Percentiles rank a stretch among this genome's conserved stretches.
Evolutionary conservation across 2,888 invertebrate genomes (phyloP).

Genomic region (Malacosoma neustria): DNA sequence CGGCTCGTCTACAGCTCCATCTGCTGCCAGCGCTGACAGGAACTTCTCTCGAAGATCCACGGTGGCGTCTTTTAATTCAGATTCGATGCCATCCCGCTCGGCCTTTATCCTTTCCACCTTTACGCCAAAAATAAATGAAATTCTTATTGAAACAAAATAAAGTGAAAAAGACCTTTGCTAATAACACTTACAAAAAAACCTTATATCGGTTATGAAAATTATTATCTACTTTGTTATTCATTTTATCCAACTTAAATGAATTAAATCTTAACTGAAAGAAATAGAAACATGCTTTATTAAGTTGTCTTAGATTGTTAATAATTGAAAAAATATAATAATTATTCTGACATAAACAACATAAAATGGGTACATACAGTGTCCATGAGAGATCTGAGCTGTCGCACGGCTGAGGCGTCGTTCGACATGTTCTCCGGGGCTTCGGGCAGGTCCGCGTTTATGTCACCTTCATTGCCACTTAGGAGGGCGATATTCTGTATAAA

Average conservation of each 20-base stretch:
- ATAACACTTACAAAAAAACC: too few relatives aligned
- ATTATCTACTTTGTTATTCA: too few relatives aligned
- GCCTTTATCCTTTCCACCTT: constrained; percentile 88
- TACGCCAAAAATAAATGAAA: too few relatives aligned
- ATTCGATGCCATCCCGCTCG: constrained; percentile 87
- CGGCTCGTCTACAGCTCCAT: constrained; percentile 88
- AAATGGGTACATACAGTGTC: constrained; percentile 46
- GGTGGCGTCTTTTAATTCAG: constrained; percentile 78
- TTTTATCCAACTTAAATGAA: too few relatives aligned
- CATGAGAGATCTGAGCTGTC: constrained; percentile 84
- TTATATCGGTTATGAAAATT: too few relatives aligned
- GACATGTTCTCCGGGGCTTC: constrained; percentile 75
- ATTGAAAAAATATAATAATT: too few relatives aligned
- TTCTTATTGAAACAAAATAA: too few relatives aligned
- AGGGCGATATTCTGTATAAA: constrained; percentile 81
- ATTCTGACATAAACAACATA: too few relatives aligned
- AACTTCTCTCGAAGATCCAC: constrained; percentile 74
- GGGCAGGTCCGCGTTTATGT: constrained; percentile 82
- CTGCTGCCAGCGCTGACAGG: constrained; percentile 80
- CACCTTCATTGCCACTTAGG: constrained; percentile 83
- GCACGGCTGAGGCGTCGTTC: constrained; percentile 69
- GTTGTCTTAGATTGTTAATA: too few relatives aligned
- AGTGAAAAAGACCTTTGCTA: too few relatives aligned
- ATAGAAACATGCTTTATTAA: too few relatives aligned
- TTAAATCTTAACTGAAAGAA: too few relatives aligned